Conservation (phyloP, 2,797 vertebrate genomes). For the Lithobates pipiens region DNA sequence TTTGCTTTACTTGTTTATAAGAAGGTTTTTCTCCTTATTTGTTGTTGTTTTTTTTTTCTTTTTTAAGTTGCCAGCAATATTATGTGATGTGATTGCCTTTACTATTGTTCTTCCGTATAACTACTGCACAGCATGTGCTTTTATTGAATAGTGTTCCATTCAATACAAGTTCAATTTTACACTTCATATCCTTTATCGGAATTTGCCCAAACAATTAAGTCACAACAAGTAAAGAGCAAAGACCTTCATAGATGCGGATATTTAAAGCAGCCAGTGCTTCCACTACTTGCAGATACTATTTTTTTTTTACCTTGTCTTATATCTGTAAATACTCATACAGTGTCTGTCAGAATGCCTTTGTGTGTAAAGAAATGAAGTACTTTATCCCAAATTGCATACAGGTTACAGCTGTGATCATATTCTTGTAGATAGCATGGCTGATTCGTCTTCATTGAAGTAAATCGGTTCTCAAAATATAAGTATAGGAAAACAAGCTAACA, state of each 20-base stretch:
- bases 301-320: background rate
- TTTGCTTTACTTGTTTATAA: conserved; percentile 53
- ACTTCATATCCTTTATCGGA: conserved; percentile 63
- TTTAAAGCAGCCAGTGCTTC: conserved; percentile 49
- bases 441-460: background rate
- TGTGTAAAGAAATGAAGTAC: too few relatives aligned
- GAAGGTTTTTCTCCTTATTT: conserved; percentile 34
- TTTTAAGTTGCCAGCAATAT: conserved; percentile 49
- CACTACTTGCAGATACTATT: background rate
- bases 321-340: too few relatives aligned
- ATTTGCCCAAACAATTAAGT: conserved; percentile 62
- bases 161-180: conserved; percentile 62
- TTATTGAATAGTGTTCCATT: conserved; percentile 62
- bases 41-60: conserved; percentile 4
- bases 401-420: background rate
- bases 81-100: conserved; percentile 59
- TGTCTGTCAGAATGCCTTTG: too few relatives aligned
- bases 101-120: conserved; percentile 60
- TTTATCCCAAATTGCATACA: too few relatives aligned
- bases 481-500: too few relatives aligned
- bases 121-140: conserved; percentile 61
- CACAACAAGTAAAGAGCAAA: conserved; percentile 57
- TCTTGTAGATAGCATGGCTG: background rate
- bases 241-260: conserved; percentile 52
- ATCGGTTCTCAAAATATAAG: background rate